Evolutionary conservation across 2,113 vertebrate genomes (phyloP), one percentile per base, ranked within the genome.

Genomic region (Candoia aspera): DNA sequence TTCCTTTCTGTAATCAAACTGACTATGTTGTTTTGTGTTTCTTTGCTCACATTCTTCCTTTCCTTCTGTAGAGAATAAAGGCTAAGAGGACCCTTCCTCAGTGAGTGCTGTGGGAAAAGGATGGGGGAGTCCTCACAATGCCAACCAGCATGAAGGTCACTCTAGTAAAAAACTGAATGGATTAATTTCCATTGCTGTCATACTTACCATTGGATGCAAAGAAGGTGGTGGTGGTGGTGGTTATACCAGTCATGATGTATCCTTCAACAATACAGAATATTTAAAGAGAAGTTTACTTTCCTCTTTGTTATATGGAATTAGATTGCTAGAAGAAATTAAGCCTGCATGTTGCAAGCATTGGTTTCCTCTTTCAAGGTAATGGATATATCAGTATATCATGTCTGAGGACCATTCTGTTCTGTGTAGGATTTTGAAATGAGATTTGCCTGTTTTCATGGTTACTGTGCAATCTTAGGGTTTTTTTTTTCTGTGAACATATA

Each of bases 191-290:
- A 23, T 46, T 3, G 29, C 73, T 29, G 8, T 9, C 26, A 9
- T 54, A 13, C 21, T 84, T 58, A 6, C 6, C n/a, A 64, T 29
- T n/a, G 46, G 9, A 60, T 17, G 37, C 23, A 89, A 54, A 6
- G 92, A 46, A 79, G 73, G 19, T 17, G 37, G 37, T 0, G 0
- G 9, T 60, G 64, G 93, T 96, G 33, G 29, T 6, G 86, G 90
- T 90, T 93, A 87, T 24, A 95, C 84, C 89, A 92, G 84, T 46
- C 91, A 86, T 57, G 84, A 93, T 73, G 85, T 84, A 90, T 85
- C 91, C 92, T 93, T 90, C 85, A 95, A 49, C 86, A 33, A 49
- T 54, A 85, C 91, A 92, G 87, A 93, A 91, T 93, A 94, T 90
- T 85, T 92, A 90, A 87, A 94, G 68, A 87, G 91, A 84, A 60